phyloP scores from a whole-genome alignment of 2,113 vertebrate genomes.

The Pseudorasbora parva region DNA sequence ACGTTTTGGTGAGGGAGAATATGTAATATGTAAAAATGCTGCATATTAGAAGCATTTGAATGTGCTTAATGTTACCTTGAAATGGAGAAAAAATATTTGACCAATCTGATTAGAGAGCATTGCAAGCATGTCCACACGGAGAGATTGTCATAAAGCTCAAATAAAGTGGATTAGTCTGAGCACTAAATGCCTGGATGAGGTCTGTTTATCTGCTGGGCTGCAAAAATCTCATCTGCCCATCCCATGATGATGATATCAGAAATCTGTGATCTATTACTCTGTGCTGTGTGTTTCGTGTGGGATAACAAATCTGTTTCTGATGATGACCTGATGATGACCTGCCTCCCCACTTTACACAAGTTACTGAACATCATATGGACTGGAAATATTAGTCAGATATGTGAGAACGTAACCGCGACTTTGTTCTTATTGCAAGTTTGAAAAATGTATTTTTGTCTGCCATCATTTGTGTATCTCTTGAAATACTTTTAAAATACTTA shows the following conservation, averaged over 20 bases:
- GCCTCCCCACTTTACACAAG: not conserved
- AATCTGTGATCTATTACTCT: constrained; percentile 28
- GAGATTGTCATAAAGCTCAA: not conserved
- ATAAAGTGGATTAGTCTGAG: constrained; percentile 11
- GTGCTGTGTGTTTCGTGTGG: constrained; percentile 1
- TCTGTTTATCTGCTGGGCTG: constrained; percentile 3
- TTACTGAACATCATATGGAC: constrained; percentile 9
- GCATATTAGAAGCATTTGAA: not conserved
- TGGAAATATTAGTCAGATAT: not conserved
- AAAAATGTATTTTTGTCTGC: not conserved
- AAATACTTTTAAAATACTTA: not conserved
- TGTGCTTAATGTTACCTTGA: not conserved
- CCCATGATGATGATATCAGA: constrained; percentile 25
- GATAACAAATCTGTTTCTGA: constrained; percentile 31
- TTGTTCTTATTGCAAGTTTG: no score
- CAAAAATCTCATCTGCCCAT: not conserved
- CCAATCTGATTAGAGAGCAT: not conserved
- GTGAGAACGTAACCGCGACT: no score
- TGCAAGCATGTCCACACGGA: not conserved
- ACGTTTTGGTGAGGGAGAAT: no score
- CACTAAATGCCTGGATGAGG: constrained; percentile 27
- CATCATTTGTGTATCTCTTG: not conserved
- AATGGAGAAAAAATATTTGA: not conserved
- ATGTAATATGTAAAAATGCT: no score
- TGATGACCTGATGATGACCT: not conserved